Conservation (phyloP, 2,888 invertebrate genomes). For the Xanthia icteritia region DNA sequence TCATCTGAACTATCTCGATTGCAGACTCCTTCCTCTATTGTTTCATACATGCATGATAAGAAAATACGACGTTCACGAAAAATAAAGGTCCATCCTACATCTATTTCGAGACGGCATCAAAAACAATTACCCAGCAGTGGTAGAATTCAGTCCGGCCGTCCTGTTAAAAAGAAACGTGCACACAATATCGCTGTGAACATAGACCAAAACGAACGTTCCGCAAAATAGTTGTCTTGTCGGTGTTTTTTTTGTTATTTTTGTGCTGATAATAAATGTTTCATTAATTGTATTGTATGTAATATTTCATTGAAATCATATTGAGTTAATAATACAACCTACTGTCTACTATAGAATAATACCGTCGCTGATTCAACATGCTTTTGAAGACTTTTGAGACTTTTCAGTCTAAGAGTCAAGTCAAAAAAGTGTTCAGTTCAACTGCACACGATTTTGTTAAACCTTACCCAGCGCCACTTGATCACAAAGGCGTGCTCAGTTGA, state of each 20-base stretch:
- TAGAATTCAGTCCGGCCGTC: constrained; percentile 23
- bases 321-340: constrained; percentile 10
- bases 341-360: constrained; percentile 25
- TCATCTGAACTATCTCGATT: constrained; percentile 34
- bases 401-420: too few relatives aligned
- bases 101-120: constrained; percentile 25
- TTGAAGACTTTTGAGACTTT: too few relatives aligned
- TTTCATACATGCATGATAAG: constrained; percentile 26
- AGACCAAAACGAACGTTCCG: constrained; percentile 14
- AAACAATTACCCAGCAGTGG: constrained; percentile 25
- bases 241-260: constrained; percentile 16
- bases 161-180: neutral
- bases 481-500: too few relatives aligned
- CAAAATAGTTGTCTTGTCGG: constrained; percentile 17
- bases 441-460: too few relatives aligned
- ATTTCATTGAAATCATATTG: constrained; percentile 15
- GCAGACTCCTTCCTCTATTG: constrained; percentile 23
- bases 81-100: constrained; percentile 24
- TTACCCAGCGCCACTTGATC: too few relatives aligned
- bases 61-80: constrained; percentile 19
- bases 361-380: too few relatives aligned
- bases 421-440: too few relatives aligned
- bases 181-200: constrained; percentile 19
- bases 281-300: constrained; percentile 1
- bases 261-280: constrained; percentile 12